Evolutionary conservation across 2,113 vertebrate genomes (phyloP).

Genomic region (Puma concolor): DNA sequence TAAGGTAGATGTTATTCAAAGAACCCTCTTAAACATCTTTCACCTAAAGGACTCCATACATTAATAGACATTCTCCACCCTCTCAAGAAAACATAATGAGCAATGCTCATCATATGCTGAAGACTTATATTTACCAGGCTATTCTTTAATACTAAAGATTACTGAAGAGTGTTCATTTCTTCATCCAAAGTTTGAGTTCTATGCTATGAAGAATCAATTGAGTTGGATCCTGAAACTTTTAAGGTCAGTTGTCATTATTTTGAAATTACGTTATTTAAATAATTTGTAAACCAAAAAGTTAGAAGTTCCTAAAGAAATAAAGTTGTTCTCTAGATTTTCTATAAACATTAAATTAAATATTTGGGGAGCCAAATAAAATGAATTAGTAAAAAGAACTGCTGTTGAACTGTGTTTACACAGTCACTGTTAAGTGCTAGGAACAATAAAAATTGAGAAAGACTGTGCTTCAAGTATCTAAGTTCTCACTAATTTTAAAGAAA

Average conservation of each 20-base stretch:
- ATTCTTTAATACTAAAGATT: not conserved
- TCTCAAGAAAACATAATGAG: not conserved
- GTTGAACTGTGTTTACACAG: not conserved
- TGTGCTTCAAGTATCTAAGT: not conserved
- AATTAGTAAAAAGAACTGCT: not conserved
- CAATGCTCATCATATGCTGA: not conserved
- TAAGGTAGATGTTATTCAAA: not conserved
- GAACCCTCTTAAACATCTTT: not conserved
- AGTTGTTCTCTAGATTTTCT: slow-evolving; percentile 25
- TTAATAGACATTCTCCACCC: not conserved
- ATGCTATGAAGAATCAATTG: not conserved
- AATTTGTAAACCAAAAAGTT: not conserved
- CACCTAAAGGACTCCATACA: not conserved
- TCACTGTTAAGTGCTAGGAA: not conserved
- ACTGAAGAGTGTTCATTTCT: not conserved
- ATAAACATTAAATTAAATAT: not conserved
- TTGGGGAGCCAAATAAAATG: not conserved
- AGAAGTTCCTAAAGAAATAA: not conserved
- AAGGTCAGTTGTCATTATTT: not conserved
- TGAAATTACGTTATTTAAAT: slow-evolving; percentile 1
- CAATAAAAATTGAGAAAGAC: not conserved
- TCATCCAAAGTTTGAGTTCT: not conserved
- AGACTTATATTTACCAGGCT: not conserved
- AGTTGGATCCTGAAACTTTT: not conserved
- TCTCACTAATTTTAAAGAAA: slow-evolving; percentile 13